Base-by-base conservation (phyloP, 2,113 vertebrate species). In the Gorsachius goisagi region DNA sequence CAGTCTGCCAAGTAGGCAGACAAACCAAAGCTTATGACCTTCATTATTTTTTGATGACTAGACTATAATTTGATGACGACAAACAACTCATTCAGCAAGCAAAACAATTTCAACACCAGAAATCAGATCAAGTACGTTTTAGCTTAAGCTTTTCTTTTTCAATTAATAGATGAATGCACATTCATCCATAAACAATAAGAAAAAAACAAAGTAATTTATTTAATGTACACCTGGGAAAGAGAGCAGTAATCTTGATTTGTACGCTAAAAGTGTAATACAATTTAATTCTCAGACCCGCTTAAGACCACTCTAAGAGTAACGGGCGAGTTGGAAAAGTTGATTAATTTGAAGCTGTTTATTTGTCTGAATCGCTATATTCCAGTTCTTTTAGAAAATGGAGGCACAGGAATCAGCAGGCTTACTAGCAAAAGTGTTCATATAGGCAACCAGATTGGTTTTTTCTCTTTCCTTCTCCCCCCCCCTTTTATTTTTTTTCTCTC, bases 281-380 rank as follows among this genome's bases (percentile, higher is more conserved):
- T 97, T 97, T 98, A 97, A 98, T 98, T 97, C 96, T 97, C 82
- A 97, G 94, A 95, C 85, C 97, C 94, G 97, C 89, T 97, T 94
- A 97, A 96, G 90, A 78, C 56, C 71, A 92, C 72, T 39, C 20
- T 60, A 76, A 95, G 62, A 92, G 81, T 44, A 95, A 64, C 59
- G 81, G 83, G 73, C 39, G 79, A 91, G 90, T 74, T 75, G 90
- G 96, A 92, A 81, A 96, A 97, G 88, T 88, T 95, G 93, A 97
- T 97, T 96, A 68, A 94, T 92, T 91, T 84, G 67, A 80, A 91
- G 80, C 30, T 76, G 33, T 47, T 87, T 52, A 47, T 95, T 81
- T 89, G 80, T 88, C 33, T 32, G 49, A 78, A 92, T 68, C 11
- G 39, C 21, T 50, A 2, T 6, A 28, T 39, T 80, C 33, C 33